These are phyloP conservation scores for Yponomeuta malinellus DNA, from an alignment of 2,888 invertebrate genomes.

Conservation along the genomic window DNA sequence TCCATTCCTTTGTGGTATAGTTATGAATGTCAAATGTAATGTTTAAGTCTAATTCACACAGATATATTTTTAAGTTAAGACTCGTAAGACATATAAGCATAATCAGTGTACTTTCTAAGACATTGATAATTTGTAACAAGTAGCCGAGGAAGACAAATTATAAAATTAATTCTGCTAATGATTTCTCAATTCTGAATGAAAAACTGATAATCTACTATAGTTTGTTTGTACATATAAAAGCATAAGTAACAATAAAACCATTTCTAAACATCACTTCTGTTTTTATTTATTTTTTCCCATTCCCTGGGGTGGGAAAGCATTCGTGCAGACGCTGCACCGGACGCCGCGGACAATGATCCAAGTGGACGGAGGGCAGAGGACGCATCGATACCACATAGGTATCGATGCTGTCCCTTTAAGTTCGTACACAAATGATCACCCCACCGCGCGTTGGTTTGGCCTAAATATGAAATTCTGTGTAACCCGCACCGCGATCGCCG, in stretches of 20 bases:
- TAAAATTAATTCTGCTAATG: slow-evolving; percentile 52
- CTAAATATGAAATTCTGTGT: too few species aligned
- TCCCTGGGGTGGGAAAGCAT: neutral
- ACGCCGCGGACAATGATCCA: too few species aligned
- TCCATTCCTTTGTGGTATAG: slow-evolving; percentile 74
- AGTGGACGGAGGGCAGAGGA: too few species aligned
- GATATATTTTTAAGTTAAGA: slow-evolving; percentile 66
- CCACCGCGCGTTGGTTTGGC: too few species aligned
- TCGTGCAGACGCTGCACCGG: too few species aligned
- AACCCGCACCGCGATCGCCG: too few species aligned
- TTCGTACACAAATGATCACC: too few species aligned
- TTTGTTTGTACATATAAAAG: slow-evolving; percentile 75
- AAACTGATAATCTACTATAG: slow-evolving; percentile 69
- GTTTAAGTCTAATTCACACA: slow-evolving; percentile 53
- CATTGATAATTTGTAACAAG: slow-evolving; percentile 52
- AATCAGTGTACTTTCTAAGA: slow-evolving; percentile 60
- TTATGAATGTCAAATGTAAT: slow-evolving; percentile 64
- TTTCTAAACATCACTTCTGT: slow-evolving; percentile 57
- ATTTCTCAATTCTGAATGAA: slow-evolving; percentile 66
- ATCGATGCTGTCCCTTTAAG: too few species aligned
- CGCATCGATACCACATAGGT: too few species aligned
- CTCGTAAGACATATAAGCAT: slow-evolving; percentile 50
- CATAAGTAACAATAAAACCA: slow-evolving; percentile 71
- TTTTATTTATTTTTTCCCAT: slow-evolving; percentile 25
- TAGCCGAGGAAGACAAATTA: slow-evolving; percentile 44